Percentiles rank a stretch among this genome's conserved stretches.
Evolutionary conservation across 2,888 invertebrate species (phyloP).

Genomic region (Cepaea hortensis): DNA sequence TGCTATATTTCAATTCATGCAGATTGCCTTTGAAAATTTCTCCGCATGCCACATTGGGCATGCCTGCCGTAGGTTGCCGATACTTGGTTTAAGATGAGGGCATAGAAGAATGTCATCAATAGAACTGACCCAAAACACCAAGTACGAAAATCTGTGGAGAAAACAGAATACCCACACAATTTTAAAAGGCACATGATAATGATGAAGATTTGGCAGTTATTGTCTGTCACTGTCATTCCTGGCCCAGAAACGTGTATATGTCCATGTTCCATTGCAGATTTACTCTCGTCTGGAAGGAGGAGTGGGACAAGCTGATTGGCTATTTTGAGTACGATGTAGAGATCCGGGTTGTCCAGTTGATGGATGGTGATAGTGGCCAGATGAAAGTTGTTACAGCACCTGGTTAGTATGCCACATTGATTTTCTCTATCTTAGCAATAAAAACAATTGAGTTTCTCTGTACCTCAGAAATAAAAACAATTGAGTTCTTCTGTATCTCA

Average conservation of each 20-base stretch:
- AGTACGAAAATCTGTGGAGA: too few species aligned
- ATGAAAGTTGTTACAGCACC: constrained; percentile 29
- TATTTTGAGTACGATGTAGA: constrained; percentile 65
- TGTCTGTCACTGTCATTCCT: background rate
- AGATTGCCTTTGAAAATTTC: too few species aligned
- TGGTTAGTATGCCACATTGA: constrained; percentile 19
- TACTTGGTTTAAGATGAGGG: too few species aligned
- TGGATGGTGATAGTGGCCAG: constrained; percentile 52
- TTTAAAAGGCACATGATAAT: too few species aligned
- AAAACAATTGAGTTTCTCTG: background rate
- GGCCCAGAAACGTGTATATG: background rate
- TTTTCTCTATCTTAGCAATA: background rate
- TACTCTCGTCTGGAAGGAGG: constrained; percentile 62
- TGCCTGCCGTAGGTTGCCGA: too few species aligned
- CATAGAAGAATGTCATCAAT: too few species aligned
- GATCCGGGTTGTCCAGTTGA: constrained; percentile 55
- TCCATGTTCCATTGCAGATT: constrained; percentile 42
- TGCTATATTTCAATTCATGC: too few species aligned
- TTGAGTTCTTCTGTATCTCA: too few species aligned
- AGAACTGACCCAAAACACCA: too few species aligned
- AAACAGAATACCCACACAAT: too few species aligned
- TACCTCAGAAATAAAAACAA: background rate
- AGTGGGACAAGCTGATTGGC: constrained; percentile 64
- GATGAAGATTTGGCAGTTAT: too few species aligned
- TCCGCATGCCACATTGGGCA: too few species aligned